Percentiles rank a stretch among this genome's conserved stretches.
These are phyloP conservation scores for Hirundo rustica DNA, from an alignment of 2,797 vertebrate species.

Conservation along the genomic window DNA sequence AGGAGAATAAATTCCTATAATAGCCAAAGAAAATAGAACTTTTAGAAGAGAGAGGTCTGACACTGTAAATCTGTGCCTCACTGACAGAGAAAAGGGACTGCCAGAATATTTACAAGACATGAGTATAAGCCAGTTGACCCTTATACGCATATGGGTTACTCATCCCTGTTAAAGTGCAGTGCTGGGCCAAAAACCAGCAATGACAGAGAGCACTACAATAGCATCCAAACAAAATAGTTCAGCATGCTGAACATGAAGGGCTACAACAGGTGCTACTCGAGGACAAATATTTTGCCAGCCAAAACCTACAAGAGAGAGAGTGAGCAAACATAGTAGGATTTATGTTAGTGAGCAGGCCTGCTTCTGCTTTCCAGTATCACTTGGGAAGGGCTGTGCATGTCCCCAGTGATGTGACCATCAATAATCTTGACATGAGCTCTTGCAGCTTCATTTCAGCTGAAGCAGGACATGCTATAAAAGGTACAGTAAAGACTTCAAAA, in stretches of 20 bases:
- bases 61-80: not conserved
- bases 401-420: not conserved
- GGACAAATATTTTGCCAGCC: slow-evolving; percentile 23
- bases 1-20: not conserved
- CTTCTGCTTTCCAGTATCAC: slow-evolving; percentile 9
- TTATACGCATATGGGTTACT: not conserved
- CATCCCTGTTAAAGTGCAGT: not conserved
- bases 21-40: not conserved
- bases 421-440: not conserved
- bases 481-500: not conserved
- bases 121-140: not conserved
- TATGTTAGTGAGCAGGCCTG: not conserved
- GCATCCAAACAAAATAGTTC: not conserved
- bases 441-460: not conserved
- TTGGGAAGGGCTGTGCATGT: not conserved
- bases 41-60: not conserved
- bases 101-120: rapidly evolving
- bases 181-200: not conserved
- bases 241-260: not conserved
- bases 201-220: not conserved
- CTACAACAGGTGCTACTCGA: slow-evolving; percentile 35
- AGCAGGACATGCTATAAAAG: not conserved
- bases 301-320: not conserved
- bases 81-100: not conserved
- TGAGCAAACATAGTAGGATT: not conserved